These are phyloP conservation scores for Barbus barbus DNA, from an alignment of 2,113 vertebrate species.

Conservation along the genomic window DNA sequence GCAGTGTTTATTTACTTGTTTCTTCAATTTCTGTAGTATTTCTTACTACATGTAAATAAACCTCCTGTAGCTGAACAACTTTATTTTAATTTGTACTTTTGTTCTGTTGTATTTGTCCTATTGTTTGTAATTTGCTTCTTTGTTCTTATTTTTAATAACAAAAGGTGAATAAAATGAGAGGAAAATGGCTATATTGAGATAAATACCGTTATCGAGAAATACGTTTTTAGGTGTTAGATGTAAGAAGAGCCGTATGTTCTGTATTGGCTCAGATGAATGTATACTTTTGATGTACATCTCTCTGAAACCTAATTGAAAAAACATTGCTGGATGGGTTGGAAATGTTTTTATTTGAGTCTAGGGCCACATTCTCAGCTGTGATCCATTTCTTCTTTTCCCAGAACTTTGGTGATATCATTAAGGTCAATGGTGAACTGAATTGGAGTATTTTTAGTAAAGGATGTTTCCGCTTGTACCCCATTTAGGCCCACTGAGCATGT, in stretches of 20 bases:
- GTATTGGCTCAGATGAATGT: not conserved
- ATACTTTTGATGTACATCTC: not conserved
- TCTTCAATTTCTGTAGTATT: too few species aligned
- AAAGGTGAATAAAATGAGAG: too few species aligned
- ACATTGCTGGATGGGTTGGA: not conserved
- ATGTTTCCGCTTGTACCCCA: conserved; percentile 6
- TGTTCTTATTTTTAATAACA: too few species aligned
- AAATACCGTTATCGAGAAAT: too few species aligned
- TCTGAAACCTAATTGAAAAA: not conserved
- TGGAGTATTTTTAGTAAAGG: conserved; percentile 29
- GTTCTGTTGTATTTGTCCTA: too few species aligned
- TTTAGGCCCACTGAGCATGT: not conserved
- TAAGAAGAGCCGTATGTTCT: not conserved
- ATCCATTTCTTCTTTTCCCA: conserved; percentile 43
- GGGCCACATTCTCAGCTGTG: conserved; percentile 32
- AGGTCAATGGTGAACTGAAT: not conserved
- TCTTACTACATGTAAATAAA: too few species aligned
- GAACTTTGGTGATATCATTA: conserved; percentile 25
- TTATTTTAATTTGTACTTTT: too few species aligned
- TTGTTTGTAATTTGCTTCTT: too few species aligned
- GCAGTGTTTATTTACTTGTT: too few species aligned
- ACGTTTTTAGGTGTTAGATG: not conserved
- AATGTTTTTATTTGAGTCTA: not conserved
- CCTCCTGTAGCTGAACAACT: too few species aligned
- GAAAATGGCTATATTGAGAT: too few species aligned